phyloP scores from a whole-genome alignment of 2,113 vertebrate genomes.

The Nesospiza acunhae region DNA sequence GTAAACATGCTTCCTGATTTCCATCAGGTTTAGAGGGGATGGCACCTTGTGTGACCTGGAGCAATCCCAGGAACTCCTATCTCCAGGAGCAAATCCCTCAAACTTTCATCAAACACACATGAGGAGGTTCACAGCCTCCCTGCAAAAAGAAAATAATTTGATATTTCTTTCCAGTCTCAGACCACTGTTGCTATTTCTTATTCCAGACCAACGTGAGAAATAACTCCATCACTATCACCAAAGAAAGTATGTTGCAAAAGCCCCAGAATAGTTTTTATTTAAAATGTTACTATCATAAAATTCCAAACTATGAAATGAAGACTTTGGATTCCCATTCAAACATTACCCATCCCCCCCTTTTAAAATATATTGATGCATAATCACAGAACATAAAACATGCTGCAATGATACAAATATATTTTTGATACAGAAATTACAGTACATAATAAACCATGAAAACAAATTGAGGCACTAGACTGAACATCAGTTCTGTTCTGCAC shows the following conservation, averaged over 20 bases:
- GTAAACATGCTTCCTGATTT: background rate
- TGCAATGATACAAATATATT: constrained; percentile 72
- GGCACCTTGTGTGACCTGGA: background rate
- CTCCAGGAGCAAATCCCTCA: background rate
- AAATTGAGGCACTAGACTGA: constrained; percentile 69
- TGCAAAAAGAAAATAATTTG: background rate
- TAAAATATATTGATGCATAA: constrained; percentile 41
- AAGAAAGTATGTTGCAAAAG: constrained; percentile 55
- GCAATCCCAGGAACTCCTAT: background rate
- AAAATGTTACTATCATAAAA: constrained; percentile 62
- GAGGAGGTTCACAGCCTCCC: background rate
- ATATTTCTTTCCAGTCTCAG: background rate
- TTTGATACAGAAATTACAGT: constrained; percentile 66
- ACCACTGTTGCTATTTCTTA: background rate
- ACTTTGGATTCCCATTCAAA: background rate
- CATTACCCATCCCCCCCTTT: background rate
- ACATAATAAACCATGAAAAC: constrained; percentile 62
- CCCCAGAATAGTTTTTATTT: constrained; percentile 61
- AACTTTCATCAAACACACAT: background rate
- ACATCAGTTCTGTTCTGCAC: constrained; percentile 66
- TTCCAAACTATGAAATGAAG: constrained; percentile 52
- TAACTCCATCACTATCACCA: background rate
- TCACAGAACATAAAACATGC: constrained; percentile 73
- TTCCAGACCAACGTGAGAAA: background rate
- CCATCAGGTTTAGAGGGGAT: rapidly evolving